phyloP scores from a whole-genome alignment of 1,140 invertebrate species.

The Lordiphosa mommai region DNA sequence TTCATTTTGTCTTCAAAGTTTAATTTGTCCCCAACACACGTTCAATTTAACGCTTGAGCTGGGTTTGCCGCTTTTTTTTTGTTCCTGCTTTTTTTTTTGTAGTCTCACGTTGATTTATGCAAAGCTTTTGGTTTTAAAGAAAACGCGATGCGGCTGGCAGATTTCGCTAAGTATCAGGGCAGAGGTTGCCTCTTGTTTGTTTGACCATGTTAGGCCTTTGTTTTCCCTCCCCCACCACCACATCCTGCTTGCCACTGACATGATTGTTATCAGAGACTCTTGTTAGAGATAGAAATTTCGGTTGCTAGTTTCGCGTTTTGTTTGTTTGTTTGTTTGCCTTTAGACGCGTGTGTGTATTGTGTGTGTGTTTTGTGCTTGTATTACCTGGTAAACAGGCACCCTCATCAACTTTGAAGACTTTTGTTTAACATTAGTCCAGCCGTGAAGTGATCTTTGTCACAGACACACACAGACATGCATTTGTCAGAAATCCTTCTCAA shows the following conservation, averaged over 20 bases:
- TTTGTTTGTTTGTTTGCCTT: constrained; percentile 31
- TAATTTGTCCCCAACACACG: constrained; percentile 42
- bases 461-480: too few species aligned
- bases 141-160: constrained; percentile 56
- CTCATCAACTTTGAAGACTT: constrained; percentile 55
- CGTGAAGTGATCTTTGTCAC: constrained; percentile 62
- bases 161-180: constrained; percentile 3
- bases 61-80: constrained; percentile 34
- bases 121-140: constrained; percentile 51
- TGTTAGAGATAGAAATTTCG: constrained; percentile 15
- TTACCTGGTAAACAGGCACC: constrained; percentile 52
- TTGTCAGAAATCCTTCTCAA: too few species aligned
- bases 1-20: constrained; percentile 61
- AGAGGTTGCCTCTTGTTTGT: constrained; percentile 28
- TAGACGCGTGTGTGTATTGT: not conserved
- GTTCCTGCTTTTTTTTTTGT: constrained; percentile 3
- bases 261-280: constrained; percentile 54
- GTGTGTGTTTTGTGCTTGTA: constrained; percentile 28
- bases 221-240: constrained; percentile 37
- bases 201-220: constrained; percentile 60
- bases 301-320: constrained; percentile 23
- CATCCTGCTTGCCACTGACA: constrained; percentile 1
- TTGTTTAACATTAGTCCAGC: constrained; percentile 58
- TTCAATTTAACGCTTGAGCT: constrained; percentile 70
- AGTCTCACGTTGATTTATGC: constrained; percentile 61